Conservation (phyloP, 2,113 vertebrate species). For the Scomber japonicus region DNA sequence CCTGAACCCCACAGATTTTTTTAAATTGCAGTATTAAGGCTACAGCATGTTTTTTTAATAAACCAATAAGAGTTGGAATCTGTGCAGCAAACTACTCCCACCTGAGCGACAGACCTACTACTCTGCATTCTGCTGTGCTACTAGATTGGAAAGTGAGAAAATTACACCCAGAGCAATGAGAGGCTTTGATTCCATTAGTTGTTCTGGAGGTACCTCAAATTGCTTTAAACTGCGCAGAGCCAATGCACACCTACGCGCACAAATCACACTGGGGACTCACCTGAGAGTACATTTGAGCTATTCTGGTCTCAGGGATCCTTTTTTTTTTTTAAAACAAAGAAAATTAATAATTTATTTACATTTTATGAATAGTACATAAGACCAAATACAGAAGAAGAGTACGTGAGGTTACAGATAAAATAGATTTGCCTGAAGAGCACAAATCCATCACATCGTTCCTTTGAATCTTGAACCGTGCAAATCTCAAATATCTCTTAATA, state of each 20-base stretch:
- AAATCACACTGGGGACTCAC: slow-evolving; percentile 26
- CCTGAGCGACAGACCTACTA: not conserved
- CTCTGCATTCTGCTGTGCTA: slow-evolving; percentile 2
- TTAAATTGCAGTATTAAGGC: not conserved
- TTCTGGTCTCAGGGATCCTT: not conserved
- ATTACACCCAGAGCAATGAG: slow-evolving; percentile 38
- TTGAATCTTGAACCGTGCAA: no score
- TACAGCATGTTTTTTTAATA: not conserved
- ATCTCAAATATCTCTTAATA: no score
- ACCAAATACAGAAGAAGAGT: no score
- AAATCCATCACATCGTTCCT: no score
- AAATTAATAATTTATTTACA: no score
- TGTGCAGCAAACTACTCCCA: not conserved
- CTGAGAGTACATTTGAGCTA: not conserved
- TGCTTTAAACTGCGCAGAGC: slow-evolving; percentile 40
- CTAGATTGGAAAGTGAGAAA: slow-evolving; percentile 30
- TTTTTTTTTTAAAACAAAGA: not conserved
- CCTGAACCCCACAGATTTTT: slow-evolving; percentile 6
- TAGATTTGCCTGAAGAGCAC: no score
- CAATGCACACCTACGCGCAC: not conserved
- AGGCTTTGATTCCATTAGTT: slow-evolving; percentile 25
- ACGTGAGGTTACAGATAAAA: no score
- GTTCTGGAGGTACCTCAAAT: slow-evolving; percentile 20
- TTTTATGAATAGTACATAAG: no score
- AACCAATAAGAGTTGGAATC: not conserved